Conservation (phyloP, 1,140 invertebrate species). For the Tetramorium alpestre region DNA sequence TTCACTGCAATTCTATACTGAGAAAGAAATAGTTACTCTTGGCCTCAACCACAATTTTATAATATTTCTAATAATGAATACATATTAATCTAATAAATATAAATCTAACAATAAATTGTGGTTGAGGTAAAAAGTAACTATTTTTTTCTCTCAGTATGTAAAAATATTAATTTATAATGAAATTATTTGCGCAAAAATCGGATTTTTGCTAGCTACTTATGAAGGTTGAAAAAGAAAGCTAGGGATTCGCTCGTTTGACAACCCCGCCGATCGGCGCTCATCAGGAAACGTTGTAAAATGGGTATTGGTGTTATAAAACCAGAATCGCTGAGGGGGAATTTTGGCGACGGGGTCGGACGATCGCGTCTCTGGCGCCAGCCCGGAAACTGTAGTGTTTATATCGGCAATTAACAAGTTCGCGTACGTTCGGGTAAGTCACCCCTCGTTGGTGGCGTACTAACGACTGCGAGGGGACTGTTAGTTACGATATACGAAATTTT, state of each 20-base stretch:
- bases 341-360: background rate
- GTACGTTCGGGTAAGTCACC: slow-evolving; percentile 51
- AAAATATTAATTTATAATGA: background rate
- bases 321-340: slow-evolving; percentile 51
- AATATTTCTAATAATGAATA: too few relatives aligned
- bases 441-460: slow-evolving; percentile 63
- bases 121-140: too few relatives aligned
- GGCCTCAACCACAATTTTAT: too few relatives aligned
- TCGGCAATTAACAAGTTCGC: slow-evolving; percentile 78
- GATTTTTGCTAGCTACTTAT: background rate
- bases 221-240: background rate
- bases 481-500: slow-evolving; percentile 68
- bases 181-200: slow-evolving; percentile 18
- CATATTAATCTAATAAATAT: too few relatives aligned
- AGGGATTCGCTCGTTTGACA: background rate
- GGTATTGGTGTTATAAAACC: slow-evolving; percentile 74
- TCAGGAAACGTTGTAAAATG: slow-evolving; percentile 64
- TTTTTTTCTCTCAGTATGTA: too few relatives aligned
- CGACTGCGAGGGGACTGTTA: slow-evolving; percentile 51
- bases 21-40: too few relatives aligned
- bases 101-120: too few relatives aligned
- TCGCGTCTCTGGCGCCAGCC: slow-evolving; percentile 68
- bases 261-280: slow-evolving; percentile 24
- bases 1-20: too few relatives aligned
- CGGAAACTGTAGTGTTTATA: slow-evolving; percentile 76